Percentiles rank a stretch among this genome's conserved stretches.
Evolutionary conservation across 2,113 vertebrate species (phyloP).

Genomic region (Micronycteris hirsuta): DNA sequence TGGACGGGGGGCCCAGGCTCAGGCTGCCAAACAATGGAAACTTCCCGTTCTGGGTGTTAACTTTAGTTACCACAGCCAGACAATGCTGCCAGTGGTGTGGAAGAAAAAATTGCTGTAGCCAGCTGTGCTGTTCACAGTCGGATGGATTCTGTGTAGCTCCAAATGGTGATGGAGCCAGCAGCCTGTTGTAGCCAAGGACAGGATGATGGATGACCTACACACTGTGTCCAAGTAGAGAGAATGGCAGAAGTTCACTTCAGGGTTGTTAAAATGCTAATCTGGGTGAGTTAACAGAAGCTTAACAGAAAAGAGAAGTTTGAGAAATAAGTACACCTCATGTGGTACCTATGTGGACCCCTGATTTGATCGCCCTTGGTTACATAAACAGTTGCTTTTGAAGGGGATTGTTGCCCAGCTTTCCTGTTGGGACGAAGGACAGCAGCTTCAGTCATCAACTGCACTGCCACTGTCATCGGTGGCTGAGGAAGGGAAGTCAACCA

Average conservation of each 20-base stretch:
- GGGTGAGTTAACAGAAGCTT: conserved; percentile 82
- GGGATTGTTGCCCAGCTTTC: conserved; percentile 52
- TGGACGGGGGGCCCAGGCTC: conserved; percentile 65
- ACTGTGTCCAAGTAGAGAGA: conserved; percentile 81
- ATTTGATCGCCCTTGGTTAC: conserved; percentile 63
- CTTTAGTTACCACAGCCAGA: conserved; percentile 88
- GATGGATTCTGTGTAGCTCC: conserved; percentile 83
- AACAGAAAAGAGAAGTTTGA: conserved; percentile 76
- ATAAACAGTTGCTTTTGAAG: conserved; percentile 63
- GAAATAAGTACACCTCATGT: conserved; percentile 69
- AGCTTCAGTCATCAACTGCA: conserved; percentile 46
- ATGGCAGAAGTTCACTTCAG: conserved; percentile 86
- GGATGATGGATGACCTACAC: conserved; percentile 86
- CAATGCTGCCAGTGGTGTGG: conserved; percentile 85
- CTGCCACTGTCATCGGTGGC: conserved; percentile 31
- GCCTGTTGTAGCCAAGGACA: conserved; percentile 88
- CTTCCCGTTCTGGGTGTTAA: conserved; percentile 85
- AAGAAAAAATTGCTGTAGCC: conserved; percentile 85
- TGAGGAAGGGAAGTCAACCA: neutral
- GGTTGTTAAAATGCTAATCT: conserved; percentile 91
- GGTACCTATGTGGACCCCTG: conserved; percentile 46
- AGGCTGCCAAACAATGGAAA: conserved; percentile 78
- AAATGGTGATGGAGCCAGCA: conserved; percentile 83
- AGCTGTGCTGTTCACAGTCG: conserved; percentile 89
- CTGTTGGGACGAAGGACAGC: conserved; percentile 44